Evolutionary conservation across 2,888 invertebrate species (phyloP).

Genomic region (Ophioninae sp.): DNA sequence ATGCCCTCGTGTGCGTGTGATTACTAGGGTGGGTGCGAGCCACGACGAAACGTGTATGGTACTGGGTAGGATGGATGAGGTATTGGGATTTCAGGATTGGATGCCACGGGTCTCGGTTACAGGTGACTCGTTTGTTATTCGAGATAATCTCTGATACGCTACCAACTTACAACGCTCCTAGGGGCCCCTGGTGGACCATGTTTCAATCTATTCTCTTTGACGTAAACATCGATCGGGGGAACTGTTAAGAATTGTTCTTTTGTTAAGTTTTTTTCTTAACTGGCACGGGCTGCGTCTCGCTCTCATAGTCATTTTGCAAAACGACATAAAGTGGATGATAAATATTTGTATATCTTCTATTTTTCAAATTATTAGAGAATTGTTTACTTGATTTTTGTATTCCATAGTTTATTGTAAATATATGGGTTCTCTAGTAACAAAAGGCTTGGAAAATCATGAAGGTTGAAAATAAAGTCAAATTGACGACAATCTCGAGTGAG

Average conservation of each 20-base stretch:
- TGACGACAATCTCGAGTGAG: no score
- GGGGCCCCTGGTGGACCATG: conserved; percentile 15
- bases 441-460: no score
- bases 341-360: no score
- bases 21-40: conserved; percentile 36
- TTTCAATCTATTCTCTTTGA: conserved; percentile 10
- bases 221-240: background rate
- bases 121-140: conserved; percentile 63
- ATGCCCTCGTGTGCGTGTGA: conserved; percentile 23
- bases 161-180: conserved; percentile 6
- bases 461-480: no score
- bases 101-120: conserved; percentile 75
- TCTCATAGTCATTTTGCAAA: conserved; percentile 30
- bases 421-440: no score
- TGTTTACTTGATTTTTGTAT: no score
- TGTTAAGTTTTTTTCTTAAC: background rate
- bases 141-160: conserved; percentile 28
- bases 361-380: no score
- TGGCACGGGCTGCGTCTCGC: background rate
- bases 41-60: conserved; percentile 33
- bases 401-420: no score
- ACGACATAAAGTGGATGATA: no score
- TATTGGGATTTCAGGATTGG: conserved; percentile 51
- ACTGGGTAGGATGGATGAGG: conserved; percentile 52
- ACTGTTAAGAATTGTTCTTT: conserved; percentile 8